phyloP scores from a whole-genome alignment of 2,113 vertebrate genomes.

The Podocnemis expansa region DNA sequence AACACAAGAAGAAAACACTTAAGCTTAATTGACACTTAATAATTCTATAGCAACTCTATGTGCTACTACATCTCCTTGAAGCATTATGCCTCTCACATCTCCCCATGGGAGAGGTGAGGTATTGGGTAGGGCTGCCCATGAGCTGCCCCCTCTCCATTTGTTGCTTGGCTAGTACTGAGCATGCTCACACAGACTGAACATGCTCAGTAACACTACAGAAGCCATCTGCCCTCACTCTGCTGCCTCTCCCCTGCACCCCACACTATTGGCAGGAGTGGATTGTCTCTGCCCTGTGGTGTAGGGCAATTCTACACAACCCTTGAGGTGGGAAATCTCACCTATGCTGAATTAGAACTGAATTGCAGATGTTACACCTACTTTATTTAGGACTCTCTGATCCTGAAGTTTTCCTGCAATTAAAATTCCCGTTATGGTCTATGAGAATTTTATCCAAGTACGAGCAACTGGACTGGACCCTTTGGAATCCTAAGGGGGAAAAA shows the following conservation, averaged over 20 bases:
- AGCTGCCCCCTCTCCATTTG: too few species aligned
- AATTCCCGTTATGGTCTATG: background rate
- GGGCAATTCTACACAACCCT: background rate
- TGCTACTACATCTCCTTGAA: background rate
- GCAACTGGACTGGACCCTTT: rapidly evolving
- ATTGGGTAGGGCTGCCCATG: too few species aligned
- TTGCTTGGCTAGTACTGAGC: too few species aligned
- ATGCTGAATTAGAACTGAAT: background rate
- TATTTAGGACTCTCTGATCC: background rate
- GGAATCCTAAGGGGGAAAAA: background rate
- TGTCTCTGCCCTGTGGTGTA: too few species aligned
- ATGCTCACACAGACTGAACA: too few species aligned
- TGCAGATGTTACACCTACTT: background rate
- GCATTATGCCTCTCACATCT: background rate
- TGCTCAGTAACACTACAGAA: too few species aligned
- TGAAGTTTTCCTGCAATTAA: background rate
- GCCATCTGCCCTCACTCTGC: too few species aligned
- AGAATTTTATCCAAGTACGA: background rate
- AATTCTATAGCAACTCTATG: background rate
- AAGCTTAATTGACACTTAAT: too few species aligned
- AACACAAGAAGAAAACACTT: background rate
- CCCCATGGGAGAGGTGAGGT: too few species aligned
- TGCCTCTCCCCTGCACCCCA: too few species aligned
- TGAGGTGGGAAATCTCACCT: background rate
- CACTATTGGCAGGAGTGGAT: too few species aligned